Percentiles rank a stretch among this genome's conserved stretches.
phyloP scores from a whole-genome alignment of 2,888 invertebrate genomes.

The Hypena proboscidalis region DNA sequence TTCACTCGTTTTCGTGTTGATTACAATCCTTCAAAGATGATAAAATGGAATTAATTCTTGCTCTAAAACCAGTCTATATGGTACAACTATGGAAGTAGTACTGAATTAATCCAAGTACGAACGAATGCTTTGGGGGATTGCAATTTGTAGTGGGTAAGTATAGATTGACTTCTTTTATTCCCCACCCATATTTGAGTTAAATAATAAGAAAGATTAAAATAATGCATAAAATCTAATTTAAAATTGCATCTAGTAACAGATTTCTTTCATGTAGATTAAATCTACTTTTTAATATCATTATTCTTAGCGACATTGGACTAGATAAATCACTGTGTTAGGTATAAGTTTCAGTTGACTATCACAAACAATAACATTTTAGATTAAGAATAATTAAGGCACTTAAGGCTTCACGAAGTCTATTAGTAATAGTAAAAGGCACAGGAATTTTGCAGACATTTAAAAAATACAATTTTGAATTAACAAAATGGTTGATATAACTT shows the following conservation, averaged over 20 bases:
- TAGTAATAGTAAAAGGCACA: background rate
- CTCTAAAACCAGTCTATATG: conserved; percentile 3
- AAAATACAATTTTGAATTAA: conserved; percentile 26
- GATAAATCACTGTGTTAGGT: conserved; percentile 62
- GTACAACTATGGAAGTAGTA: background rate
- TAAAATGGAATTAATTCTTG: conserved; percentile 8
- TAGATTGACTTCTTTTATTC: conserved; percentile 56
- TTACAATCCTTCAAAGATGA: conserved; percentile 40
- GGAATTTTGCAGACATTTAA: conserved; percentile 19
- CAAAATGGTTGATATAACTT: conserved; percentile 8
- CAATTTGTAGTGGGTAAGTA: conserved; percentile 61
- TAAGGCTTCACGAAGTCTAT: conserved; percentile 21
- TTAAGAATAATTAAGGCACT: conserved; percentile 53
- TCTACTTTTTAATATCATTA: conserved; percentile 70
- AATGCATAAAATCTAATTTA: conserved; percentile 55
- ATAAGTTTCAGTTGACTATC: conserved; percentile 54
- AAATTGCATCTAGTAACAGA: conserved; percentile 51
- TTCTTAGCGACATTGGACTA: conserved; percentile 60
- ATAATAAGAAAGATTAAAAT: conserved; percentile 60
- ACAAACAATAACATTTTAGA: conserved; percentile 40
- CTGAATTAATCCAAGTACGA: too few species aligned
- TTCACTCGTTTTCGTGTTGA: conserved; percentile 52
- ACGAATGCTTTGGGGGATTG: conserved; percentile 35
- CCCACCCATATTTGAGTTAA: conserved; percentile 64
- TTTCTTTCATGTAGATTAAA: conserved; percentile 69